Evolutionary conservation across 2,113 vertebrate species (phyloP).

Genomic region (Anser brachyrhynchus): DNA sequence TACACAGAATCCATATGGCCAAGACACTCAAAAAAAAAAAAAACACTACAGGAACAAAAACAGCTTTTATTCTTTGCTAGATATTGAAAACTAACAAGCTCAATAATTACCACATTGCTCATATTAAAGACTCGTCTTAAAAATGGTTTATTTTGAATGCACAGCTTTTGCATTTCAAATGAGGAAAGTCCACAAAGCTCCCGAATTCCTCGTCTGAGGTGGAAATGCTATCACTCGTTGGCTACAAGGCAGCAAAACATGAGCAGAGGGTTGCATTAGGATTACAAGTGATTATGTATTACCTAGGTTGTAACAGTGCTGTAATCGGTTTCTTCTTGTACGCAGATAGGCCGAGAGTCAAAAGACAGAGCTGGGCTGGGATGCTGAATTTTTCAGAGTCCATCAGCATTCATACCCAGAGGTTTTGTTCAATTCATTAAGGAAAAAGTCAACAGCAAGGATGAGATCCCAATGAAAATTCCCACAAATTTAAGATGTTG

Average conservation of each 20-base stretch:
- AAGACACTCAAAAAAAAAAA: background rate
- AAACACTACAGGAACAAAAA: background rate
- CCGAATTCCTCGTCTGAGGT: background rate
- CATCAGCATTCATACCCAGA: background rate
- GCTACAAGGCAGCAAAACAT: conserved; percentile 12
- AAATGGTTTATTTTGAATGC: background rate
- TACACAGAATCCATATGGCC: background rate
- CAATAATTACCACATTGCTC: background rate
- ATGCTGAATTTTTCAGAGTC: background rate
- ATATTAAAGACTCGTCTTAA: background rate
- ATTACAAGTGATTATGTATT: conserved; percentile 66
- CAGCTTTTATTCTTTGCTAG: background rate
- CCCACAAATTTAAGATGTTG: background rate
- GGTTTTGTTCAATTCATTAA: background rate
- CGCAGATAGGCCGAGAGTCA: background rate
- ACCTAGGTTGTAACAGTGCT: conserved; percentile 16
- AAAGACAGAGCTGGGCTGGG: background rate
- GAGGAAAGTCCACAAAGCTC: background rate
- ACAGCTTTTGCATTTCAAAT: background rate
- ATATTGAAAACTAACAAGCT: background rate
- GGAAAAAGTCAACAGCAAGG: background rate
- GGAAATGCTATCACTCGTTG: background rate
- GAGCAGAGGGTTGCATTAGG: conserved; percentile 28
- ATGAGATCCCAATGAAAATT: background rate
- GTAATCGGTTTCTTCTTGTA: conserved; percentile 45